Evolutionary conservation across 2,797 vertebrate species (phyloP), one percentile per base, ranked within the genome.

Genomic region (Helostoma temminkii): DNA sequence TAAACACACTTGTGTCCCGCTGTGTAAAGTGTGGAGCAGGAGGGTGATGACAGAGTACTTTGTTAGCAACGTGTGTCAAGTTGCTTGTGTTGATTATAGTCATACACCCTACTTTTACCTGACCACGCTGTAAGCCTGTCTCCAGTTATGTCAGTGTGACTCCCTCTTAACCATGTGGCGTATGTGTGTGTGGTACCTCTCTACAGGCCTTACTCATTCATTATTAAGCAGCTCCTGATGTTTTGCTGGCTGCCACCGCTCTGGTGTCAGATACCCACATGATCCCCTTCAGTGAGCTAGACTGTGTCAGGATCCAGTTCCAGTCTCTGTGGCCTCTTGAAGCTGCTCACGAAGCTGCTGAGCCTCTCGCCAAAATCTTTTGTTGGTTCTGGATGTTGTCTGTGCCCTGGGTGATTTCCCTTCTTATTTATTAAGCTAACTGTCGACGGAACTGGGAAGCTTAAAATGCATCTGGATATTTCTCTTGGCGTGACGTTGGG

Each of bases 151-250:
- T 74, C 77, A 68, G 59, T 18, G 50, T 67, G 81, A 85, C 86
- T 87, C 83, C 63, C 71, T 65, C 58, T 78, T 72, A 66, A 57
- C 81, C 83, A 78, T 90, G 84, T 84, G 82, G 67, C 43, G 62
- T 73, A 43, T 65, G 66, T 73, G 60, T 68, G 30, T 46, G 56
- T 36, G 39, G 52, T 48, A 47, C 28, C 41, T 79, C 57, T 76
- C 57, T 41, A 39, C 78, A 50, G 70, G 66, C 70, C 64, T 79
- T 2, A 18, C 77, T 88, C 88, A 84, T 93, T 83, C 84, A 93
- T 92, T 93, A 93, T 94, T 93, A 84, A 91, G 75, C 68, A 86
- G 78, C 83, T 83, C 71, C 72, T 83, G 76, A 80, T 88, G 89
- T 82, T 89, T 70, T 7, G 42, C 87, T 90, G 50, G 57, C 81